Evolutionary conservation across 2,113 vertebrate genomes (phyloP), one percentile per base, ranked within the genome.

Genomic region (Aphelocoma coerulescens): DNA sequence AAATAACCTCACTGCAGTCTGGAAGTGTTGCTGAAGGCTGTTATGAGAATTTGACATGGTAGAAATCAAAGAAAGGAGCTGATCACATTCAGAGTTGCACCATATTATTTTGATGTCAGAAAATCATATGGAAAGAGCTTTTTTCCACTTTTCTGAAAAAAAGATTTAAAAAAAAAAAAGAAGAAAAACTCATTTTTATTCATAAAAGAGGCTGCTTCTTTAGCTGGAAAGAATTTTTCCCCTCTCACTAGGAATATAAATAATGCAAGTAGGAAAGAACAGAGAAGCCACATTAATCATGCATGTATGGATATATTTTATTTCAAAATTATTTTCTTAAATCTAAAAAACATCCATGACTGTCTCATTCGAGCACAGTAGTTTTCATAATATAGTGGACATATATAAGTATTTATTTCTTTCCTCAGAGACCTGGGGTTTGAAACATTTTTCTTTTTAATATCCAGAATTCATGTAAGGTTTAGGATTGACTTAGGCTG

Each of bases 351-450:
- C 96, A 97, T 96, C 96, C 96, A 90, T 65, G 86, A 91, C 76
- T 73, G 89, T 91, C 93, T 88, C 54, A 62, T 68, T 94, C 65
- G 82, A 86, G 85, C 71, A 85, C 92, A 88, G 92, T 95, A 96
- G 95, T 97, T 97, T 91, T 92, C 92, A 95, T 95, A 96, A 95
- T 8, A 58, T 27, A 82, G 61, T 89, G 88, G 93, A 95, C 96
- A 93, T 86, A 95, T 95, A 96, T 97, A 97, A 96, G 94, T 96
- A 97, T 97, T 97, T 97, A 95, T 96, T 97, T 96, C 92, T 95
- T 92, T 79, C 96, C 95, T 91, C 84, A 59, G 95, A 92, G 92
- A 88, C 62, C 66, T 94, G 85, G 90, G 85, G 41, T 97, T 96
- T 28, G 26, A 94, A 97, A 93, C 89, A 82, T 92, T 95, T 95